Conservation (phyloP, 2,888 invertebrate species). For the Limenitis camilla region DNA sequence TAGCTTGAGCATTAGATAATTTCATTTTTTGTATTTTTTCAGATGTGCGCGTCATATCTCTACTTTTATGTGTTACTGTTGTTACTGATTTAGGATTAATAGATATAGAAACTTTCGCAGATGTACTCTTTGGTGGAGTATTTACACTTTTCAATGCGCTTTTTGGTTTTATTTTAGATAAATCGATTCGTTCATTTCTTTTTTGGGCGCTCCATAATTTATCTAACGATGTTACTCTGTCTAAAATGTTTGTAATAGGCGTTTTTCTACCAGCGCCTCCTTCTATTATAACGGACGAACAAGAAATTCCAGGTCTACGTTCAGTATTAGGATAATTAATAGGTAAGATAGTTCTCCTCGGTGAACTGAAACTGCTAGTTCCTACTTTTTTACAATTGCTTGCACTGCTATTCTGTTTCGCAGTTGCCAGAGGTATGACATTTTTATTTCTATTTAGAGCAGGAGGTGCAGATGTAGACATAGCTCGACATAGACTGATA, state of each 20-base stretch:
- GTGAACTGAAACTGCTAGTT: slow-evolving; percentile 66
- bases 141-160: slow-evolving; percentile 31
- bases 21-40: slow-evolving; percentile 62
- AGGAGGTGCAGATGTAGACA: slow-evolving; percentile 62
- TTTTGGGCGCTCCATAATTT: slow-evolving; percentile 70
- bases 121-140: slow-evolving; percentile 27
- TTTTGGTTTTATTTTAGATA: slow-evolving; percentile 47
- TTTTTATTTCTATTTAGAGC: slow-evolving; percentile 53
- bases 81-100: slow-evolving; percentile 33
- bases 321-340: slow-evolving; percentile 54
- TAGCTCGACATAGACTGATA: slow-evolving; percentile 36
- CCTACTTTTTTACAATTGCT: slow-evolving; percentile 38
- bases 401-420: slow-evolving; percentile 31
- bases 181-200: slow-evolving; percentile 61
- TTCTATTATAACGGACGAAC: slow-evolving; percentile 54
- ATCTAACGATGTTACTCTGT: slow-evolving; percentile 72
- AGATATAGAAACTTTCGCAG: slow-evolving; percentile 24
- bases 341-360: slow-evolving; percentile 59
- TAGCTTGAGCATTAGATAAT: slow-evolving; percentile 44
- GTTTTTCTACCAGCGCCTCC: slow-evolving; percentile 67
- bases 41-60: slow-evolving; percentile 66
- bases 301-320: slow-evolving; percentile 42
- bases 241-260: slow-evolving; percentile 66
- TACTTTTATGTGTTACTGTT: slow-evolving; percentile 49
- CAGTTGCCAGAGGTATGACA: slow-evolving; percentile 28